These are phyloP conservation scores for Benthochromis sp. DNA, from an alignment of 2,113 vertebrate species.

Conservation along the genomic window DNA sequence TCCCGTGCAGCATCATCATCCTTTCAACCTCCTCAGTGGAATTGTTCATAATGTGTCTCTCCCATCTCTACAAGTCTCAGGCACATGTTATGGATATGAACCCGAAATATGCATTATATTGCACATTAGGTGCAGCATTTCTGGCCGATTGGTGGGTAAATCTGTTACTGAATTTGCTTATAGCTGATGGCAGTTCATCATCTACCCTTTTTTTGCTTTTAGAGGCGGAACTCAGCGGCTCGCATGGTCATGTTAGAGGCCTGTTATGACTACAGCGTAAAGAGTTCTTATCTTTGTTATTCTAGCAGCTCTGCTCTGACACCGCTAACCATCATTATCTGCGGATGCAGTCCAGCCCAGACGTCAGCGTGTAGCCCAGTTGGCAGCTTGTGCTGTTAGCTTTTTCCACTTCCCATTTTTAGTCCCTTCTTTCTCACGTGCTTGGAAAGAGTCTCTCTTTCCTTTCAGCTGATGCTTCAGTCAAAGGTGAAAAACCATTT, in stretches of 20 bases:
- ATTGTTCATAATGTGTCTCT: conserved; percentile 6
- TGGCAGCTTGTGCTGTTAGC: conserved; percentile 41
- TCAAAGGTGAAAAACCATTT: background rate
- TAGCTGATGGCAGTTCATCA: background rate
- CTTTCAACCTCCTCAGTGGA: background rate
- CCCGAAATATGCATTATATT: background rate
- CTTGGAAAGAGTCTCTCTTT: background rate
- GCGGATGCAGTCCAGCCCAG: conserved; percentile 41
- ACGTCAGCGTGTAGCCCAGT: conserved; percentile 15
- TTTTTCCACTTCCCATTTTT: conserved; percentile 38
- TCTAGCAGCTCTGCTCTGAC: conserved; percentile 12
- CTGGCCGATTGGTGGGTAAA: background rate
- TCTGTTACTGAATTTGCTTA: background rate
- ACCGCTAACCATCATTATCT: conserved; percentile 52
- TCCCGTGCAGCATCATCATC: background rate
- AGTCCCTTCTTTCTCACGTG: conserved; percentile 6
- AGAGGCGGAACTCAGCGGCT: background rate
- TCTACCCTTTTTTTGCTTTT: background rate
- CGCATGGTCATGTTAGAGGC: background rate
- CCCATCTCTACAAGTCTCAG: background rate
- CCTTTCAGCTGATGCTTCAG: background rate
- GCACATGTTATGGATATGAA: background rate
- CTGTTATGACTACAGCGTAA: conserved; percentile 36
- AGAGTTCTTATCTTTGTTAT: conserved; percentile 48
- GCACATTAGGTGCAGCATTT: background rate